Percentiles rank a stretch among this genome's conserved stretches.
phyloP scores from a whole-genome alignment of 2,888 invertebrate genomes.

The Harpagoxenus sublaevis region DNA sequence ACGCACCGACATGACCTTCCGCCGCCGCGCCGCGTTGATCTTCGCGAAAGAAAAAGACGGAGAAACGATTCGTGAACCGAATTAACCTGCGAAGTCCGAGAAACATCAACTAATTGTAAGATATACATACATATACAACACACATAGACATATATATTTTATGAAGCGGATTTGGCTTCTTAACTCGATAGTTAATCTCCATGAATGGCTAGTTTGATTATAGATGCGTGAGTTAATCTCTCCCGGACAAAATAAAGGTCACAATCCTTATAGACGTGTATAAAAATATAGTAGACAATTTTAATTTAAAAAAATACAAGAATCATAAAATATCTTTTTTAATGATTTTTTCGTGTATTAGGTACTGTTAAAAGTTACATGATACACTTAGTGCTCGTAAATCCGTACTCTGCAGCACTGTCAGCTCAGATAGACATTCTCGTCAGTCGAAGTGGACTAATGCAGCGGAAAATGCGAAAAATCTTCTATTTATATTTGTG shows the following conservation, averaged over 20 bases:
- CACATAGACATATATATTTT: neutral
- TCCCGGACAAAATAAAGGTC: neutral
- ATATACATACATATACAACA: neutral
- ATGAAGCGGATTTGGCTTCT: constrained; percentile 23
- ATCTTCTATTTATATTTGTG: constrained; percentile 14
- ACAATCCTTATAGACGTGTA: neutral
- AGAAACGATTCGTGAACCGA: constrained; percentile 20
- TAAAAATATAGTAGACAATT: neutral
- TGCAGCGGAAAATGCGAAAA: neutral
- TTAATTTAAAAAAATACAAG: neutral
- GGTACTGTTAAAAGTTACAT: neutral
- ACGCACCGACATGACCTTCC: constrained; percentile 23
- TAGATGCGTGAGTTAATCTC: constrained; percentile 2
- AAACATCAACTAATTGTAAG: neutral
- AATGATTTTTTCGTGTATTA: neutral
- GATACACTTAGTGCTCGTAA: neutral
- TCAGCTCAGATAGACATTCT: neutral
- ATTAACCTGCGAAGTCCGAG: constrained; percentile 17
- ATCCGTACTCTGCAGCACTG: too few species aligned
- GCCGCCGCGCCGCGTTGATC: constrained; percentile 12
- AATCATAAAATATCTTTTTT: neutral
- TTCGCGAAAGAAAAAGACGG: constrained; percentile 3
- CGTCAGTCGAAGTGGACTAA: neutral
- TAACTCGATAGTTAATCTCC: constrained; percentile 34
- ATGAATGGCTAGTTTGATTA: constrained; percentile 23